Evolutionary conservation across 64 coral and sea anemone genomes (phyloP), one percentile per base, ranked within the genome.

Genomic region (Cladopsammia gracilis): DNA sequence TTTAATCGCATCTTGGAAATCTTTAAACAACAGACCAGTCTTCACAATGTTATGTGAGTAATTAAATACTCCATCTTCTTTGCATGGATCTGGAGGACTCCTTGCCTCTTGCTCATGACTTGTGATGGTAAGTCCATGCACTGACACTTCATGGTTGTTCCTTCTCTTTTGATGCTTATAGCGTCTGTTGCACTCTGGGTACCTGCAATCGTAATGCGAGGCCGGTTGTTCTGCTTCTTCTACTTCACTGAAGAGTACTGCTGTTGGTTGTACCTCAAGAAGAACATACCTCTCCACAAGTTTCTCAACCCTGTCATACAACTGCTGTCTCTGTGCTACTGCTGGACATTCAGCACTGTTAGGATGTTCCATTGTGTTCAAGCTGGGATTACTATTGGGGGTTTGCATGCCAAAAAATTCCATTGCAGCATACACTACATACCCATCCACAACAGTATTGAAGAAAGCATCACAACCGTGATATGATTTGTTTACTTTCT

Each of bases 1-100:
- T 61, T 86, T 95, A 16, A 90, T 50, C 75, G 93, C 78, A 86
- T 95, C 87, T 20, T 79, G 47, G 26, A 90, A 86, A 42, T 95
- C 58, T 66, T 26, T 50, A 16, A 89, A 68, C 6, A 95, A 70
- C 64, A 86, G 88, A 15, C 93, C 87, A 24, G 61, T 67, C 34
- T 48, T 89, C 18, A 95, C 18, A 66, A 67, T 67, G 62, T 64
- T 77, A 14, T 85, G 56, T 22, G 78, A 58, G 46, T 90, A 95
- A 64, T 95, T 95, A 42, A 83, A 89, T 13, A 89, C 50, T 20
- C 76, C 56, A 67, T 89, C 79, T n/a, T 73, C 79, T 48, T 85
- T 85, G 13, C 52, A 3, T 58, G 48, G 25, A 57, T 88, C 25
- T 88, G 56, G 77, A 7, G 77, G 77, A 23, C 77, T 81, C 13